Base-by-base conservation (phyloP, 2,113 vertebrate species). In the Ia io region DNA sequence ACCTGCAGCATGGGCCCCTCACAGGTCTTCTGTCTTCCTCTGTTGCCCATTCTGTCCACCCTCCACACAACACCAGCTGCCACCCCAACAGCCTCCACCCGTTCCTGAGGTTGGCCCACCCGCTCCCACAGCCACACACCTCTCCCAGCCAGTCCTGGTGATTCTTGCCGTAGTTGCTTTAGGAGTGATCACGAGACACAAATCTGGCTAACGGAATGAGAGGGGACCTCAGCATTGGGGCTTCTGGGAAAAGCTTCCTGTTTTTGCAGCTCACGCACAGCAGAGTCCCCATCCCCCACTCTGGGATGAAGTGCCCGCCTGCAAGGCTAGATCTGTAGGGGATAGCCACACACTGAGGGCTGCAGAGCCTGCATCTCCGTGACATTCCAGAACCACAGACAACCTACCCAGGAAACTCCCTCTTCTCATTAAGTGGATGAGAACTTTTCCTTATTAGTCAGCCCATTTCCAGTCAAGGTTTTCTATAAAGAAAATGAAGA, bases 141-240 rank as follows among this genome's bases (percentile, higher is more conserved):
- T 65, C 17, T 67, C 51, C 12, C 3, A 6, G 47, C 63, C 88
- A 56, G 42, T 25, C 30, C 9, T 12, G 2, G 16, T 13, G 7
- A 8, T 2, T 35, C 79, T 40, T 40, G 30, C 69, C 14, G 0
- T 5, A 5, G 11, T 13, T 69, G 42, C 65, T 76, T 23, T 80
- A 56, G n/a, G 42, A 44, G 28, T 10, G 25, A 65, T 53, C 51
- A 1, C 0, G 0, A 25, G 78, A 37, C 51, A 23, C 7, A 40
- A 8, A 53, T 37, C 35, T 51, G 32, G 42, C 28, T 8, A 3
- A 32, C 32, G 78, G 42, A 61, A 30, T 8, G 10, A 9, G 28
- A 65, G 28, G n/a, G 56, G 18, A 13, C 12, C 9, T 20, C 4
- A 6, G 9, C 1, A 0, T 0, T 0, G 53, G 16, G 9, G 7